Evolutionary conservation across 2,888 invertebrate species (phyloP), one percentile per base, ranked within the genome.

Genomic region (Rapana venosa): DNA sequence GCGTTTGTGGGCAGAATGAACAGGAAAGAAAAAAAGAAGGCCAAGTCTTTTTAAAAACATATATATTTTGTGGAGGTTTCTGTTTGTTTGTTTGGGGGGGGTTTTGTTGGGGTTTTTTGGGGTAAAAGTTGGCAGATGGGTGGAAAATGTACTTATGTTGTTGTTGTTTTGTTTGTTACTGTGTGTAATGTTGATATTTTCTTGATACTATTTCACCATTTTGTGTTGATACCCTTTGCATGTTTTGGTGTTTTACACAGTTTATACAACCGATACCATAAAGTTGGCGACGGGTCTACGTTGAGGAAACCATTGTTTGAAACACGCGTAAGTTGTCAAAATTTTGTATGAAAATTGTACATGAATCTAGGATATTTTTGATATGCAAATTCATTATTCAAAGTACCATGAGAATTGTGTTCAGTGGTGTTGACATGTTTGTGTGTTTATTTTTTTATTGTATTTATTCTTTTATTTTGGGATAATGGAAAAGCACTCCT

Each of bases 231-330:
- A 2, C 30, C n/a, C 2, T 83, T 26, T 83, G 47, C 36, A 6
- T 47, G 22, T 17, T 8, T 81, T 81, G 1, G 13, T 79, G 11
- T 32, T 79, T 13, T 83, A 47, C 83, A 22, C 84, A 92, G 92
- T 88, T 79, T 91, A 66, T 92, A 90, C 74, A 85, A 91, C 88
- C 89, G 86, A 61, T 92, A 92, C 74, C 90, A 91, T 86, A 92
- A 88, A 88, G 89, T 91, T 22, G 89, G 90, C 4, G 61, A 58
- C 8, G 79, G 1, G 4, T 91, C 26, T 88, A 87, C 26, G 85
- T 90, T 61, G 91, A 92, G 8, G 92, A n/a, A 91, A 47, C 88
- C 87, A 74, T 87, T 92, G 32, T 92, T 92, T 90, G 87, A 89
- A 15, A 91, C 90, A 81, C 79, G 32, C 58, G 92, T 92, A 89